Evolutionary conservation across 2,113 vertebrate species (phyloP).

Genomic region (Bothrops jararaca): DNA sequence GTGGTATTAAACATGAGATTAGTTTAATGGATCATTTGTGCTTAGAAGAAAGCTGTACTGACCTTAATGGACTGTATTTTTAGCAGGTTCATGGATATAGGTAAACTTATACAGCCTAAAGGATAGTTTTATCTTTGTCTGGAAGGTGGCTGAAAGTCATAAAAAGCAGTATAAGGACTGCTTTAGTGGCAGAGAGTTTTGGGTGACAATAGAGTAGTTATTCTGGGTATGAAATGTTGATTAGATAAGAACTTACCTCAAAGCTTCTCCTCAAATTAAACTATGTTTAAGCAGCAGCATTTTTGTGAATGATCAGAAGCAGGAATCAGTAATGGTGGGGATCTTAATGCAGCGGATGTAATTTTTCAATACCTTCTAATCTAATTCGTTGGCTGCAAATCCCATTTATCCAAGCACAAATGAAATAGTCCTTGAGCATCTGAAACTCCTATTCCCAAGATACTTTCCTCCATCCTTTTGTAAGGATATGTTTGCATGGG

Average conservation of each 20-base stretch:
- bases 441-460: background rate
- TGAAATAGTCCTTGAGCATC: background rate
- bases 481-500: background rate
- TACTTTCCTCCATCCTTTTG: background rate
- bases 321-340: background rate
- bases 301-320: background rate
- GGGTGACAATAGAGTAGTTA: background rate
- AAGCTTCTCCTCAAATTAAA: background rate
- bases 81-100: background rate
- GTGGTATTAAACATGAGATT: background rate
- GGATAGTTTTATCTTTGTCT: background rate
- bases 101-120: background rate
- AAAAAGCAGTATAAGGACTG: background rate
- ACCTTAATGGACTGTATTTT: background rate
- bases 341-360: background rate
- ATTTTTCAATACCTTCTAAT: background rate
- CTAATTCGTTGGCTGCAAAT: background rate
- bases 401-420: background rate
- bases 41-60: background rate
- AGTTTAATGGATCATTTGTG: background rate
- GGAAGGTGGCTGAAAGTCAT: background rate
- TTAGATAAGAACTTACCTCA: background rate
- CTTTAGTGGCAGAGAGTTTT: background rate
- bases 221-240: background rate
- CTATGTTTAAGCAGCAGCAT: background rate